A percentile compares a stretch with the other conserved stretches of the same genome.
Evolutionary conservation across 2,113 vertebrate genomes (phyloP).

Genomic region (Diadophis punctatus): DNA sequence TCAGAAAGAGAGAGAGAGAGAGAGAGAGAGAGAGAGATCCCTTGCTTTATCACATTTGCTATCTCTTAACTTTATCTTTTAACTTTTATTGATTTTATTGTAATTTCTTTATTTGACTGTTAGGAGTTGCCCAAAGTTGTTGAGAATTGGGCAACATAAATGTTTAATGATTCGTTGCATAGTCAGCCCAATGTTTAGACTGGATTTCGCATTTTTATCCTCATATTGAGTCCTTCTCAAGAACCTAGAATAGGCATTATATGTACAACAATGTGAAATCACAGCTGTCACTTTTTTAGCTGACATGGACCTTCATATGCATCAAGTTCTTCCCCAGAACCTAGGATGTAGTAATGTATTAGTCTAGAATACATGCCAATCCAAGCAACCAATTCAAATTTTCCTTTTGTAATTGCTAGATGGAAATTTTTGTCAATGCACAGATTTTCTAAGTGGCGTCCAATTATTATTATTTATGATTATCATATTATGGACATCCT

Average conservation of each 20-base stretch:
- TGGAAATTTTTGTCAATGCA: not conserved
- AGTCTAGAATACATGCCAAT: not conserved
- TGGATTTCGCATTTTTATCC: not conserved
- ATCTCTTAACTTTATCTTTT: not conserved
- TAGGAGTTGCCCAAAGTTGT: not conserved
- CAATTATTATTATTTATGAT: not conserved
- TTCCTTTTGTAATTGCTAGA: not conserved
- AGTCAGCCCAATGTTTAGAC: not conserved
- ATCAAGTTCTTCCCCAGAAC: not conserved
- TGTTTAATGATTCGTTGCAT: not conserved
- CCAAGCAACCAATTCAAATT: not conserved
- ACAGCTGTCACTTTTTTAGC: not conserved
- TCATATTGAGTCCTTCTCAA: not conserved
- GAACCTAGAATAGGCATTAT: not conserved
- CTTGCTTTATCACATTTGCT: not conserved
- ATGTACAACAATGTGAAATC: not conserved
- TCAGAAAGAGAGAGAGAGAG: no score
- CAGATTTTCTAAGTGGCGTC: not conserved
- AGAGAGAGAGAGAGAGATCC: no score
- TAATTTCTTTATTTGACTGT: not conserved
- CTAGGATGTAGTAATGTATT: not conserved
- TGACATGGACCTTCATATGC: not conserved
- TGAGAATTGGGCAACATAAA: not conserved
- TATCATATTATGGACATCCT: not conserved
- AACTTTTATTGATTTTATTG: not conserved